These are phyloP conservation scores for Clistopyga incitator DNA, from an alignment of 2,888 invertebrate genomes.

Conservation along the genomic window DNA sequence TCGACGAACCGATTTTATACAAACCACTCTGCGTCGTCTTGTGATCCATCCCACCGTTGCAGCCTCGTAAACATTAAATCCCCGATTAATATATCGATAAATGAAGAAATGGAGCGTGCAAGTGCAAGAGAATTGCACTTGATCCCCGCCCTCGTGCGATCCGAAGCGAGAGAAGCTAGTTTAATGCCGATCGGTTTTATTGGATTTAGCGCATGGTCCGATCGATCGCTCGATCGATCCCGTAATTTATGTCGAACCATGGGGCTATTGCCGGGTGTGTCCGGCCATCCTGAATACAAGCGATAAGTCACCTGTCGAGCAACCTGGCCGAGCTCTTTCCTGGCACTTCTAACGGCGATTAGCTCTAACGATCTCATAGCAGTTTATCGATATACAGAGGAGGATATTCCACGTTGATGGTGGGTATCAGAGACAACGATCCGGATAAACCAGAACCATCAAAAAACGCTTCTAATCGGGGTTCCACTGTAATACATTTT, in stretches of 20 bases:
- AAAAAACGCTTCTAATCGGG: slow-evolving; percentile 47
- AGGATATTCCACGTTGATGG: slow-evolving; percentile 47
- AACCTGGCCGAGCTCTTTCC: slow-evolving; percentile 45
- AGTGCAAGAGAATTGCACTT: slow-evolving; percentile 63
- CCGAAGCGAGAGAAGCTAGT: slow-evolving; percentile 20
- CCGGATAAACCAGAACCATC: slow-evolving; percentile 80
- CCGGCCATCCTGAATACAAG: slow-evolving; percentile 77
- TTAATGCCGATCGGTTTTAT: slow-evolving; percentile 51
- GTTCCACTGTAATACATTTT: background rate
- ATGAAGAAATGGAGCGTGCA: slow-evolving; percentile 66
- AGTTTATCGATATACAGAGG: slow-evolving; percentile 2
- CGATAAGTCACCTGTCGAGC: slow-evolving; percentile 82
- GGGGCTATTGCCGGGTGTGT: slow-evolving; percentile 53
- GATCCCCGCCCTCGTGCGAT: slow-evolving; percentile 41
- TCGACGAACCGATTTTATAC: background rate
- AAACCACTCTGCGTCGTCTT: background rate
- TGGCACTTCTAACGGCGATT: slow-evolving; percentile 47
- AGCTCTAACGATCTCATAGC: slow-evolving; percentile 66
- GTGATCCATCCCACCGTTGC: slow-evolving; percentile 33
- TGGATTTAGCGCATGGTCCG: slow-evolving; percentile 51
- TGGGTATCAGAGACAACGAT: slow-evolving; percentile 76
- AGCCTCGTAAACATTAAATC: slow-evolving; percentile 44
- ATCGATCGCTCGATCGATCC: slow-evolving; percentile 63
- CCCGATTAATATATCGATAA: slow-evolving; percentile 63
- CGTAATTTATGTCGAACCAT: slow-evolving; percentile 66